Evolutionary conservation across 2,797 vertebrate species (phyloP).

Genomic region (Intellagama lesueurii): DNA sequence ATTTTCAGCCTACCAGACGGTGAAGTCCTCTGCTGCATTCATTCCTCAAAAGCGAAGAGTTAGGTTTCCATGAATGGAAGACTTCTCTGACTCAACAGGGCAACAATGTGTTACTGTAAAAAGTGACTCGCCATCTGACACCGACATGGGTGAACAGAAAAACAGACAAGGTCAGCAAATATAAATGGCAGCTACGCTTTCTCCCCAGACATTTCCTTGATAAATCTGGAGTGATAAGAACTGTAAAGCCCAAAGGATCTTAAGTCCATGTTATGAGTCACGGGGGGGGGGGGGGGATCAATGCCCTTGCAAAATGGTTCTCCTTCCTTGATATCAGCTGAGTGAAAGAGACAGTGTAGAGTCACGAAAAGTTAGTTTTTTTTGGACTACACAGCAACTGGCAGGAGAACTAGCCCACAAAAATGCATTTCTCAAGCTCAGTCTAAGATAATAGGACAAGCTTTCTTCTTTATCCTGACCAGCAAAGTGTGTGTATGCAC

Average conservation of each 20-base stretch:
- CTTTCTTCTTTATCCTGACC: too few relatives aligned
- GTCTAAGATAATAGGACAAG: too few relatives aligned
- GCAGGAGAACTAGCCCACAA: too few relatives aligned
- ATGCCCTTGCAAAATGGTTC: background rate
- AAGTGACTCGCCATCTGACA: background rate
- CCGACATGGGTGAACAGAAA: background rate
- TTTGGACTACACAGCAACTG: background rate
- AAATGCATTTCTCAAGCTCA: too few relatives aligned
- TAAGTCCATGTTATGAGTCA: constrained; percentile 10
- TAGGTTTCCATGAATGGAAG: constrained; percentile 1
- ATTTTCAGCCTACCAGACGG: background rate
- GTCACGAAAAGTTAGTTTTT: background rate
- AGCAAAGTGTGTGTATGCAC: background rate
- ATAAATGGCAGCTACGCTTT: background rate
- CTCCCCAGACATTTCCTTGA: constrained; percentile 7
- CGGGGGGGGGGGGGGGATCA: background rate
- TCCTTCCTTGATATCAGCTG: background rate
- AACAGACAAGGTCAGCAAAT: background rate
- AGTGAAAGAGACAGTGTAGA: background rate
- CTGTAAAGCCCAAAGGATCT: constrained; percentile 6
- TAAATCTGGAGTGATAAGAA: background rate
- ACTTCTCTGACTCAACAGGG: background rate
- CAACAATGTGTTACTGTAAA: background rate
- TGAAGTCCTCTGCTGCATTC: background rate
- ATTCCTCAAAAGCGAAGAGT: background rate